Percentiles rank a stretch among this genome's conserved stretches.
Evolutionary conservation across 2,113 vertebrate species (phyloP).

Genomic region (Mirounga angustirostris): DNA sequence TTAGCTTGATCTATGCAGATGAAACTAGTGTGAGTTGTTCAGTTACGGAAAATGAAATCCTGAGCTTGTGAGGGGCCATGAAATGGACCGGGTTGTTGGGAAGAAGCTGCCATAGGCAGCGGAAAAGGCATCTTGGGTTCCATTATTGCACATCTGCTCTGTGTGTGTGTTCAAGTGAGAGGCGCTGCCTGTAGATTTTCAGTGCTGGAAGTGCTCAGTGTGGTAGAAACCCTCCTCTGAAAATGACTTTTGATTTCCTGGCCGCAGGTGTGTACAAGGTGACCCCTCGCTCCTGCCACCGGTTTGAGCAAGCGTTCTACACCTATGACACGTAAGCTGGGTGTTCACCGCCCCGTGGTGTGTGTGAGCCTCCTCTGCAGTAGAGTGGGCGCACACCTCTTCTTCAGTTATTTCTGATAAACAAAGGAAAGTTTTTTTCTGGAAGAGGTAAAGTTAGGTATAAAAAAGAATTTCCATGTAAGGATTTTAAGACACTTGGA

Average conservation of each 20-base stretch:
- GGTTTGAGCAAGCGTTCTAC: slow-evolving; percentile 98
- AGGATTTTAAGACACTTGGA: background rate
- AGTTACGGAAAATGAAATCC: background rate
- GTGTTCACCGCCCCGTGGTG: fast-evolving
- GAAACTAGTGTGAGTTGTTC: background rate
- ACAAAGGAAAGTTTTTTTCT: background rate
- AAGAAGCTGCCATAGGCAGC: fast-evolving
- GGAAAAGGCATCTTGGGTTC: background rate
- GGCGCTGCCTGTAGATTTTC: background rate
- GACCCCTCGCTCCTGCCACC: slow-evolving; percentile 98
- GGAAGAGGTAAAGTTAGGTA: background rate
- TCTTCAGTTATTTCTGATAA: background rate
- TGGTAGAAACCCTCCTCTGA: background rate
- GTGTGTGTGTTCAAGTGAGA: background rate
- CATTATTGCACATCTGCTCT: fast-evolving
- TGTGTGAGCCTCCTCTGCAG: background rate
- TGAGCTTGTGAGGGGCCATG: background rate
- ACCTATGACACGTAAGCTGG: slow-evolving; percentile 97
- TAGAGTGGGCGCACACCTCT: fast-evolving
- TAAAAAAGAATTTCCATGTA: background rate
- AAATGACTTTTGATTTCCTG: slow-evolving; percentile 49
- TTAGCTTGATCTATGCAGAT: background rate
- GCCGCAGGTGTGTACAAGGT: slow-evolving; percentile 97
- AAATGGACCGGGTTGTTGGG: background rate
- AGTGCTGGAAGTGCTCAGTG: background rate